phyloP scores from a whole-genome alignment of 2,113 vertebrate species.

The Apeltes quadracus region DNA sequence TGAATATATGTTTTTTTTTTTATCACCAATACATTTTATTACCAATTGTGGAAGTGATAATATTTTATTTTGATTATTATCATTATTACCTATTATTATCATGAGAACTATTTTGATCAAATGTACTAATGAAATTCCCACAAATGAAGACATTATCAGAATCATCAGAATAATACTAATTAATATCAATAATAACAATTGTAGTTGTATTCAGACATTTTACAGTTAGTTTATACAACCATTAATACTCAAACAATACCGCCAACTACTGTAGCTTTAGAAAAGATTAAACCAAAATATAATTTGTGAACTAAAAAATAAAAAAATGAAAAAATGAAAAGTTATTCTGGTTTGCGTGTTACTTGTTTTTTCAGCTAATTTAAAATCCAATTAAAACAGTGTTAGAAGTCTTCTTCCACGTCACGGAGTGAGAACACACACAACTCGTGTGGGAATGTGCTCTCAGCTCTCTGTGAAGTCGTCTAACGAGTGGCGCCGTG shows the following conservation, averaged over 20 bases:
- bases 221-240: neutral
- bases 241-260: neutral
- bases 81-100: neutral
- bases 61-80: neutral
- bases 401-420: too few species aligned
- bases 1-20: neutral
- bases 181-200: neutral
- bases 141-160: neutral
- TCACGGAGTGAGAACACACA: too few species aligned
- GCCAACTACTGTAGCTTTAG: neutral
- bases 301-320: neutral
- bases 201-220: neutral
- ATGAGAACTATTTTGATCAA: neutral
- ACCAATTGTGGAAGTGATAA: neutral
- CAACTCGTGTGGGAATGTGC: conserved; percentile 57
- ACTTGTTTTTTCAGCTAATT: neutral
- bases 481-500: conserved; percentile 70
- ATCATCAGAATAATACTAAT: neutral
- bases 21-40: too few species aligned
- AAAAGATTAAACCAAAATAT: neutral
- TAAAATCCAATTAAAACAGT: neutral
- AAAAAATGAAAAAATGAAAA: neutral
- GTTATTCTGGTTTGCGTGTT: neutral
- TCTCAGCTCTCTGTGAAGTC: conserved; percentile 71
- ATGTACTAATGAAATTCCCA: neutral